These are phyloP conservation scores for Miniopterus natalensis DNA, from an alignment of 2,113 vertebrate species.

Conservation along the genomic window DNA sequence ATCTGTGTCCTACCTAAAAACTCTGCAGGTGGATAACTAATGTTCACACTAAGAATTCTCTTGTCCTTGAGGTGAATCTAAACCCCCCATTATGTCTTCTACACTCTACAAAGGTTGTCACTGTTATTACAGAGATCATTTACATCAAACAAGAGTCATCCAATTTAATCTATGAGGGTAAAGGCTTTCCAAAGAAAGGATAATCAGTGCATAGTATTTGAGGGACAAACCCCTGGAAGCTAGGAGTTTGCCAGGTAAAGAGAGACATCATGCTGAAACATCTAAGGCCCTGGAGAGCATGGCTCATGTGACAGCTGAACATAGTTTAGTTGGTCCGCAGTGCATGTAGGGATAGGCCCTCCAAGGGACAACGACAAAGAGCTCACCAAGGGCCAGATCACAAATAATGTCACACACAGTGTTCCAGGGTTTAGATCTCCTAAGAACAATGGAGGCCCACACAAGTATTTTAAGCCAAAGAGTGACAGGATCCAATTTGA, in stretches of 20 bases:
- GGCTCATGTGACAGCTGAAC: neutral
- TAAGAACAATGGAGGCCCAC: neutral
- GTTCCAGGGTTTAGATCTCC: neutral
- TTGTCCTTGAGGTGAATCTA: neutral
- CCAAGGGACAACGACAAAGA: neutral
- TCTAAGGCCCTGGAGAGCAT: neutral
- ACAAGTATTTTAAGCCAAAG: neutral
- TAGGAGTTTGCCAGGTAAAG: neutral
- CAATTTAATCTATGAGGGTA: neutral
- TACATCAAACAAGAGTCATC: neutral
- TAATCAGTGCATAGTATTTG: neutral
- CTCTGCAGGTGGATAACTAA: neutral
- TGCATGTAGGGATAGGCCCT: accelerated
- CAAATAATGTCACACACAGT: neutral
- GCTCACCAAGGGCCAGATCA: neutral
- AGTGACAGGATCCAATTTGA: neutral
- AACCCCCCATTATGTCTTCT: neutral
- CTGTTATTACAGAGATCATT: neutral
- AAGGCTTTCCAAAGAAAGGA: neutral
- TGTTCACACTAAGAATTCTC: neutral
- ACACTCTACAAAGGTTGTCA: neutral
- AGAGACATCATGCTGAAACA: no score
- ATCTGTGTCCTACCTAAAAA: neutral
- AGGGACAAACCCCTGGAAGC: neutral
- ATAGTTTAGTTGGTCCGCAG: neutral